Evolutionary conservation across 1,140 invertebrate genomes (phyloP).

Genomic region (Lordiphosa stackelbergi): DNA sequence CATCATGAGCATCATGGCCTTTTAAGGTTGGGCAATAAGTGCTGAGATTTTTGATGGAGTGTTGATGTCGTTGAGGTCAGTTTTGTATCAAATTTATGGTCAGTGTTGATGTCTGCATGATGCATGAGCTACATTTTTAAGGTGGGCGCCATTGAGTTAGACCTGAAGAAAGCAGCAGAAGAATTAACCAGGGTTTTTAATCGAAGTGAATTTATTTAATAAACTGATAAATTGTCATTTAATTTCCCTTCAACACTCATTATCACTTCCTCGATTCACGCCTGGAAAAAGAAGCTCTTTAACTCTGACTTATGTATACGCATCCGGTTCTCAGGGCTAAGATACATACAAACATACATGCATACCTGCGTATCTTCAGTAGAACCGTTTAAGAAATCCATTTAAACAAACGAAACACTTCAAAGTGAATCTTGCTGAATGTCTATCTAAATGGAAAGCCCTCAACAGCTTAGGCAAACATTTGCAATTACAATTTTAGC

Average conservation of each 20-base stretch:
- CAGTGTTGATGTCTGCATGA: constrained; percentile 32
- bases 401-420: constrained; percentile 72
- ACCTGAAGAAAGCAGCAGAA: constrained; percentile 40
- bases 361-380: constrained; percentile 58
- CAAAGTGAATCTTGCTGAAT: constrained; percentile 54
- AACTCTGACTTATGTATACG: constrained; percentile 34
- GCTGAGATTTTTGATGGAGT: constrained; percentile 66
- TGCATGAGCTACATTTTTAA: constrained; percentile 49
- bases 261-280: constrained; percentile 28
- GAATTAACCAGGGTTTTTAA: constrained; percentile 34
- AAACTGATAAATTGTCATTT: not conserved
- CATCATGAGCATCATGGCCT: constrained; percentile 45
- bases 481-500: constrained; percentile 76
- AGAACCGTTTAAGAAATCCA: constrained; percentile 74
- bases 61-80: constrained; percentile 61
- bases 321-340: constrained; percentile 62
- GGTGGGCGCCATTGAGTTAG: constrained; percentile 57
- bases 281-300: constrained; percentile 17
- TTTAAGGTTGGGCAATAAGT: constrained; percentile 72
- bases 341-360: constrained; percentile 19
- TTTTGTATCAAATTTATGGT: constrained; percentile 50
- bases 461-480: constrained; percentile 68
- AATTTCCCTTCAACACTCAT: constrained; percentile 11
- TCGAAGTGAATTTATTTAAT: constrained; percentile 9
- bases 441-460: constrained; percentile 59